These are phyloP conservation scores for Hypsopygia costalis DNA, from an alignment of 2,888 invertebrate species.

Conservation along the genomic window DNA sequence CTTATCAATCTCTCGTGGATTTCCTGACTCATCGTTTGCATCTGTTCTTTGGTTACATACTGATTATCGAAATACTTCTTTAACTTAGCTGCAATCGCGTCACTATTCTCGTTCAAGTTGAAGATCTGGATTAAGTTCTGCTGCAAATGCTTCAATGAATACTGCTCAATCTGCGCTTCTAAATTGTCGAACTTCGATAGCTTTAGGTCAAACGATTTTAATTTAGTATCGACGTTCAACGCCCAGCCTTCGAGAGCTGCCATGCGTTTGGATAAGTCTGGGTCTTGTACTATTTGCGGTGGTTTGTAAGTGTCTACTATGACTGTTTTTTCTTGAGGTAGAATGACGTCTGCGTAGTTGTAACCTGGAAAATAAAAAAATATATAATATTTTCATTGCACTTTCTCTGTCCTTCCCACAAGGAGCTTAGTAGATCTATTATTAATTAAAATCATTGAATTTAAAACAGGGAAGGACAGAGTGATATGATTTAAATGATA, in stretches of 20 bases:
- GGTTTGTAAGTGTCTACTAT: constrained; percentile 49
- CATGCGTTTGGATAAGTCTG: constrained; percentile 51
- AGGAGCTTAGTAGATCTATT: constrained; percentile 29
- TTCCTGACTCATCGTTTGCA: constrained; percentile 69
- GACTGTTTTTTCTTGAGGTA: constrained; percentile 30
- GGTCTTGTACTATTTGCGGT: constrained; percentile 49
- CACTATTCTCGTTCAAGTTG: constrained; percentile 58
- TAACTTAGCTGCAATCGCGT: constrained; percentile 68
- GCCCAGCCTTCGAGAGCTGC: constrained; percentile 71
- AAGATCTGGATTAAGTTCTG: constrained; percentile 77
- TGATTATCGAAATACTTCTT: constrained; percentile 80
- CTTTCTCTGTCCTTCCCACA: constrained; percentile 74
- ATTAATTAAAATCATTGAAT: constrained; percentile 22
- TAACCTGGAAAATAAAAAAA: constrained; percentile 72
- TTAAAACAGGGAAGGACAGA: constrained; percentile 83
- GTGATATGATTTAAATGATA: constrained; percentile 48
- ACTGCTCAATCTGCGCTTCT: constrained; percentile 69
- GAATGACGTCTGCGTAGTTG: constrained; percentile 38
- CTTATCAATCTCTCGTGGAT: constrained; percentile 56
- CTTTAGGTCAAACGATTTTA: constrained; percentile 78
- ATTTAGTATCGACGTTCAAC: constrained; percentile 70
- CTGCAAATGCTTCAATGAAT: constrained; percentile 77
- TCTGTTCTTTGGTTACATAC: constrained; percentile 82
- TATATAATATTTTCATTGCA: constrained; percentile 4
- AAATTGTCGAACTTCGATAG: constrained; percentile 69